Conservation (phyloP, 2,888 invertebrate genomes). For the Orthosia gothica region DNA sequence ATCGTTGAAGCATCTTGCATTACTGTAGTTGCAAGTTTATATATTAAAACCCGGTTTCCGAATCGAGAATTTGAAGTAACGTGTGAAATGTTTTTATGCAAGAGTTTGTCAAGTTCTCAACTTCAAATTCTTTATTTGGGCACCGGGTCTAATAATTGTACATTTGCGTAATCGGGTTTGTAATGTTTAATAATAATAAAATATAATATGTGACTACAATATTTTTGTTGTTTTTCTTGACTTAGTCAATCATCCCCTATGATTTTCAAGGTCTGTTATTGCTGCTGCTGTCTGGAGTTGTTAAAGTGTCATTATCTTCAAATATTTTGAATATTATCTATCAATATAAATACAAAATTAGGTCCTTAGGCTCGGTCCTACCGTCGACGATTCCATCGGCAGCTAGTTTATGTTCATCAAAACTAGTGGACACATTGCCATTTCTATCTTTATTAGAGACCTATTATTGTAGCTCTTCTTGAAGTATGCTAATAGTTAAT, state of each 20-base stretch:
- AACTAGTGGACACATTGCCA: no score
- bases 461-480: no score
- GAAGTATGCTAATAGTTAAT: no score
- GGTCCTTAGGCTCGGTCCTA: no score
- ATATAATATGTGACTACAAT: constrained; percentile 55
- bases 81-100: not conserved
- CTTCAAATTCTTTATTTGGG: not conserved
- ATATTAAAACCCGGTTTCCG: constrained; percentile 25
- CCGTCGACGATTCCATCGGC: no score
- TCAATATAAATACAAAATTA: no score
- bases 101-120: not conserved
- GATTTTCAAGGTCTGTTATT: not conserved
- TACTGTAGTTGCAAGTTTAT: constrained; percentile 61
- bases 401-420: no score
- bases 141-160: constrained; percentile 51
- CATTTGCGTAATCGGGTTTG: constrained; percentile 67
- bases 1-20: constrained; percentile 50
- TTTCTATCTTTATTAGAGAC: no score
- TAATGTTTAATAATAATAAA: constrained; percentile 62
- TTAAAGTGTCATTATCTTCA: no score
- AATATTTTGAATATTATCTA: no score
- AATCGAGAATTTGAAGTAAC: not conserved
- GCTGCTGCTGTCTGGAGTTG: not conserved
- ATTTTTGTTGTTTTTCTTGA: constrained; percentile 29
- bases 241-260: not conserved